Evolutionary conservation across 1,140 invertebrate genomes (phyloP).

Genomic region (Andricus grossulariae): DNA sequence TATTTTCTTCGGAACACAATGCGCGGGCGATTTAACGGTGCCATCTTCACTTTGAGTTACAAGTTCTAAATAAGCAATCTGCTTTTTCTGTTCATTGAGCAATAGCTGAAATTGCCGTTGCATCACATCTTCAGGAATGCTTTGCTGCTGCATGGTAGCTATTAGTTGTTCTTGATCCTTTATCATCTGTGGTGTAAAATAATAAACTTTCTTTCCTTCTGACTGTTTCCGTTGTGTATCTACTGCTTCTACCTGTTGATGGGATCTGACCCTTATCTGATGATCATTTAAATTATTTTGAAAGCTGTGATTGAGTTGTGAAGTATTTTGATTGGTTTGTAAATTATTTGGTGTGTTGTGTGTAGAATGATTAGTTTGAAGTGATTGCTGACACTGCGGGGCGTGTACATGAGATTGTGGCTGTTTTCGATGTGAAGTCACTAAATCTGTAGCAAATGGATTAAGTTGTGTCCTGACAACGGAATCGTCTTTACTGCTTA

Average conservation of each 20-base stretch:
- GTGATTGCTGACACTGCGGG: neutral
- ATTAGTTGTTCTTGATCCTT: constrained; percentile 65
- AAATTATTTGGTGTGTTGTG: neutral
- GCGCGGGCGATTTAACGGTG: neutral
- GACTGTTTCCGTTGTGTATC: neutral
- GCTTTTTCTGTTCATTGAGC: constrained; percentile 63
- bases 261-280: neutral
- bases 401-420: neutral
- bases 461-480: neutral
- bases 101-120: constrained; percentile 64
- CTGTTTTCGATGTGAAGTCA: neutral
- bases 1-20: constrained; percentile 38
- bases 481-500: neutral
- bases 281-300: too few relatives aligned
- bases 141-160: constrained; percentile 62
- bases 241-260: neutral
- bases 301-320: too few relatives aligned
- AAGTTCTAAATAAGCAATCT: constrained; percentile 54
- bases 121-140: constrained; percentile 60
- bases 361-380: neutral
- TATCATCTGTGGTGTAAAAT: constrained; percentile 65
- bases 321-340: neutral
- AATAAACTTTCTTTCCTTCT: constrained; percentile 12
- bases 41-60: constrained; percentile 32
- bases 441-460: neutral